Evolutionary conservation across 1,140 invertebrate genomes (phyloP), one percentile per base, ranked within the genome.

Genomic region (Zaprionus africanus): DNA sequence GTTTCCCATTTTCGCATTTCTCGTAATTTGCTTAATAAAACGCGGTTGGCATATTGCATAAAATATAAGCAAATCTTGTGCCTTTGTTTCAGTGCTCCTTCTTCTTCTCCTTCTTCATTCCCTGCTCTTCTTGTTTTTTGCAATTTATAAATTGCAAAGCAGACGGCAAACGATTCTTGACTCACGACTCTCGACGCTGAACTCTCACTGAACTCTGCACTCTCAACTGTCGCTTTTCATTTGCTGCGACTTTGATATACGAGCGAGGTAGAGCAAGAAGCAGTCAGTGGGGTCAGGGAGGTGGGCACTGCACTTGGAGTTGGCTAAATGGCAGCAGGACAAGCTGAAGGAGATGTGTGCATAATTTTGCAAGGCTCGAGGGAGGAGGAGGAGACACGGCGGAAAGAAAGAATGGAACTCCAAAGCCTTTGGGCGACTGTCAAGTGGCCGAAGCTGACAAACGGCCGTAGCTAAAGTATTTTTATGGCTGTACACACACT

Each of bases 1-100:
- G 54, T 38, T 67, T 62, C 46, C 41, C 41, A 46, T 46, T 24
- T 61, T 58, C 57, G 12, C 58, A 62, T 62, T 82, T 83, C 63
- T 84, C 86, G 84, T 87, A 90, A 87, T 87, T 87, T 87, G 84
- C 85, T 84, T 87, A 87, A 87, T 87, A 87, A 87, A 87, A 87
- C 84, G 85, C 85, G 81, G 85, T 81, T 87, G 84, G 84, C 84
- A 87, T 81, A 90, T 88, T 87, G 84, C 84, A 87, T 87, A 87
- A 87, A 88, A 87, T 87, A 87, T 87, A 84, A 78, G 78, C 78
- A 74, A 79, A 78, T 78, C 75, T 76, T 71, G 67, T 76, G 62
- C 66, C 56, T 81, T 82, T 82, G 65, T 82, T 79, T 64, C 63
- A 41, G 53, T 54, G 13, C 46, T 15, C 5, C 22, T 17, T 3